These are phyloP conservation scores for Pseudorhombus dupliciocellatus DNA, from an alignment of 2,113 vertebrate species.

Conservation along the genomic window DNA sequence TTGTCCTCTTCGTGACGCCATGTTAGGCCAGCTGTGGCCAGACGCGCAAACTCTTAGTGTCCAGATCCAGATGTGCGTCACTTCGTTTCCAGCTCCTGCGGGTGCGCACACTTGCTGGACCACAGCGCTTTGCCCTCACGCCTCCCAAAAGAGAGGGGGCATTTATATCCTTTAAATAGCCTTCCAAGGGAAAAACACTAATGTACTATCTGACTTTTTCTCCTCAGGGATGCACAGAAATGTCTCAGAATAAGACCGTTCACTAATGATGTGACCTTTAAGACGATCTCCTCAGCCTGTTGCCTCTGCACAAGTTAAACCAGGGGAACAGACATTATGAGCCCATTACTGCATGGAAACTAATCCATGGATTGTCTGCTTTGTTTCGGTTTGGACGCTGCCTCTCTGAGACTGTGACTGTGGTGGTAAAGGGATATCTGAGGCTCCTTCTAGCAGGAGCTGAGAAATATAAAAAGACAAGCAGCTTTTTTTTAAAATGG, in stretches of 20 bases:
- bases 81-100: constrained; percentile 54
- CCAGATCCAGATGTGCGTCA: constrained; percentile 82
- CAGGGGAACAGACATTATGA: constrained; percentile 60
- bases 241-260: background rate
- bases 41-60: constrained; percentile 50
- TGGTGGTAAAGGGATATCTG: constrained; percentile 50
- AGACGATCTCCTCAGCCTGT: constrained; percentile 11
- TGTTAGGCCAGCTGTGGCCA: constrained; percentile 73
- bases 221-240: constrained; percentile 19
- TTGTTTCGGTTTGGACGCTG: constrained; percentile 74
- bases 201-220: background rate
- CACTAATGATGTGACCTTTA: constrained; percentile 6
- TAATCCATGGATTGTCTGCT: constrained; percentile 70
- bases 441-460: constrained; percentile 56
- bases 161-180: constrained; percentile 57
- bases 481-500: constrained; percentile 27
- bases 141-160: constrained; percentile 25
- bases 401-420: constrained; percentile 66
- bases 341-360: constrained; percentile 66
- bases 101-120: constrained; percentile 58
- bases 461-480: constrained; percentile 65
- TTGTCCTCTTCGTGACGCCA: constrained; percentile 51
- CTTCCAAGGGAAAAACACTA: constrained; percentile 21
- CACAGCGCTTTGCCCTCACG: constrained; percentile 47
- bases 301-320: constrained; percentile 45